A percentile compares a stretch with the other conserved stretches of the same genome.
Evolutionary conservation across 1,140 invertebrate genomes (phyloP).

Genomic region (Drosophila pruinosa): DNA sequence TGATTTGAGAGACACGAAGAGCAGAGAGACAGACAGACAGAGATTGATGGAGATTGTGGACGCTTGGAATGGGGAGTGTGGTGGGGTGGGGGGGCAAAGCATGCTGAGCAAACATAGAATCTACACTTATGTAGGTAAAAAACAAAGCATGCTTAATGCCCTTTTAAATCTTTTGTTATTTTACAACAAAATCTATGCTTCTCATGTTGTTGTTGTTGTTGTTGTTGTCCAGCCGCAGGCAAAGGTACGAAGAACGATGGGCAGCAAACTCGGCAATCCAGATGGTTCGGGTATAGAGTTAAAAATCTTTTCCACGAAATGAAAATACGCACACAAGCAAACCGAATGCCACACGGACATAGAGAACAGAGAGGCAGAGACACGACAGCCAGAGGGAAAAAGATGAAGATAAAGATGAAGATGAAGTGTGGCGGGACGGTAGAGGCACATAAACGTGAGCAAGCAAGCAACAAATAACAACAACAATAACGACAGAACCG

Average conservation of each 20-base stretch:
- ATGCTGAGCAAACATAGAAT: conserved; percentile 34
- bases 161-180: conserved; percentile 81
- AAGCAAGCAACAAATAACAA: conserved; percentile 49
- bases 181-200: conserved; percentile 73
- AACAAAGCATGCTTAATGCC: conserved; percentile 76
- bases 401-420: conserved; percentile 17
- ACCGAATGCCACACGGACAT: conserved; percentile 22
- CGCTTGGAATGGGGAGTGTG: not conserved
- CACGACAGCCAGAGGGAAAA: conserved; percentile 23
- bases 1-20: not conserved
- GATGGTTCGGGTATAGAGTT: conserved; percentile 72
- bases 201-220: conserved; percentile 18
- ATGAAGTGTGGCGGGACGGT: conserved; percentile 1
- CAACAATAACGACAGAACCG: conserved; percentile 57
- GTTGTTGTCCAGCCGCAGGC: conserved; percentile 42
- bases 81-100: not conserved
- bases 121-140: conserved; percentile 45
- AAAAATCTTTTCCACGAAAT: conserved; percentile 81
- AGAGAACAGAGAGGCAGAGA: conserved; percentile 6
- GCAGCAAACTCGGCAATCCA: conserved; percentile 59
- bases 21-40: not conserved
- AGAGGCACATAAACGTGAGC: conserved; percentile 59
- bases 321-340: conserved; percentile 67
- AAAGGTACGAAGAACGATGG: conserved; percentile 51
- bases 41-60: not conserved